A percentile compares a stretch with the other conserved stretches of the same genome.
Evolutionary conservation across 2,888 invertebrate species (phyloP).

Genomic region (Chrysolina haemoptera): DNA sequence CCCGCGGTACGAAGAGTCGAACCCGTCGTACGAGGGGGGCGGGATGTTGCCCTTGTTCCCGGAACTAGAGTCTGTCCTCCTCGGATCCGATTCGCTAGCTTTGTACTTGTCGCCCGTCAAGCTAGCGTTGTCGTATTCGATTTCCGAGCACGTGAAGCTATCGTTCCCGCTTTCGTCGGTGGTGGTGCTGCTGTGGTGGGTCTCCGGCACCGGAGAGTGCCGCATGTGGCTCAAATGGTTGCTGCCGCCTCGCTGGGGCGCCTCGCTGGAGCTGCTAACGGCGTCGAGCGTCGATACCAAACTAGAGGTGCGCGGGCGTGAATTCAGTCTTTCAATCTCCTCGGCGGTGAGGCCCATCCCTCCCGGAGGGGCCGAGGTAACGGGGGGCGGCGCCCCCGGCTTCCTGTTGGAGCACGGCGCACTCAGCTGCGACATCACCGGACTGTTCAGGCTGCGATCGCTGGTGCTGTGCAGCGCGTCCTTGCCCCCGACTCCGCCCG

Average conservation of each 20-base stretch:
- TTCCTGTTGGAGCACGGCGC: constrained; percentile 88
- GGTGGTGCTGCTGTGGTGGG: constrained; percentile 84
- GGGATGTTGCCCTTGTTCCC: constrained; percentile 77
- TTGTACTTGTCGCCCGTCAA: constrained; percentile 83
- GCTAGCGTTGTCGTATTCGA: constrained; percentile 95
- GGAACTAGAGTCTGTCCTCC: constrained; percentile 64
- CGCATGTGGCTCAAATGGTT: constrained; percentile 80
- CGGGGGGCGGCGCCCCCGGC: constrained; percentile 79
- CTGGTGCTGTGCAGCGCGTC: constrained; percentile 93
- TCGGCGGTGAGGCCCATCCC: constrained; percentile 92
- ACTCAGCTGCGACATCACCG: constrained; percentile 92
- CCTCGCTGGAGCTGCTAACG: constrained; percentile 92
- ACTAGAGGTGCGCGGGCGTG: constrained; percentile 89
- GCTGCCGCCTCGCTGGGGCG: constrained; percentile 79
- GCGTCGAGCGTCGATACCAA: constrained; percentile 93
- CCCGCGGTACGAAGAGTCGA: constrained; percentile 94
- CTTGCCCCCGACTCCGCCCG: constrained; percentile 82
- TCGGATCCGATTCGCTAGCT: constrained; percentile 64
- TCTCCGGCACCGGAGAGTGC: constrained; percentile 79
- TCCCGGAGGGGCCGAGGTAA: constrained; percentile 76
- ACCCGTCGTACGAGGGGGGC: constrained; percentile 89
- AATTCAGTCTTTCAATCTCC: constrained; percentile 92
- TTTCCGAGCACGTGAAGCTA: constrained; percentile 98
- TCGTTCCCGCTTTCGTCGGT: constrained; percentile 96
- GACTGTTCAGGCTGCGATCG: constrained; percentile 92